Conservation (phyloP, 2,797 vertebrate species). For the Sebastes ruberrimus region DNA sequence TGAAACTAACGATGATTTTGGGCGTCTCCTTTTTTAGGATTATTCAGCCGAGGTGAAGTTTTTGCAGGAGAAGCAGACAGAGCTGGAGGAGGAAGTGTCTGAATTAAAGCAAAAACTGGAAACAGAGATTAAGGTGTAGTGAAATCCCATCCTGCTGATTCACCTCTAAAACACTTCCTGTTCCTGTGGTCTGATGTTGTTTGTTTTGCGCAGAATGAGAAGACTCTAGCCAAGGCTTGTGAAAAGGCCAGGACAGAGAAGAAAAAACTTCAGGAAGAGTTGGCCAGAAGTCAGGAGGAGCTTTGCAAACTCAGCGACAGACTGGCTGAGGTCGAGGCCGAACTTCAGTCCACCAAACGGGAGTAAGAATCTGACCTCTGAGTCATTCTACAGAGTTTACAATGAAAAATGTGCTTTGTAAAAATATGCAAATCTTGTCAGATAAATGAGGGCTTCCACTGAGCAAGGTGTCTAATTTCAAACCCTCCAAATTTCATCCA, state of each 20-base stretch:
- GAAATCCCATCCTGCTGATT: constrained; percentile 23
- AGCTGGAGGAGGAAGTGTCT: constrained; percentile 84
- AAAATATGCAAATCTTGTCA: neutral
- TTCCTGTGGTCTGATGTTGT: constrained; percentile 23
- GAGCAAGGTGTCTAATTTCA: neutral
- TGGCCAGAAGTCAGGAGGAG: constrained; percentile 81
- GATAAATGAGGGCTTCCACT: neutral
- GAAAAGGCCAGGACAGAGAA: constrained; percentile 83
- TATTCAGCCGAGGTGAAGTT: constrained; percentile 77
- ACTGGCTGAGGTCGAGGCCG: constrained; percentile 84
- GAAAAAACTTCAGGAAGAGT: constrained; percentile 82
- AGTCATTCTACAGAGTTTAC: neutral
- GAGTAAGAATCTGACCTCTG: constrained; percentile 82
- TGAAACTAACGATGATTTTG: neutral
- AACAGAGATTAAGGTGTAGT: constrained; percentile 86
- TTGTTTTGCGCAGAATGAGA: constrained; percentile 69
- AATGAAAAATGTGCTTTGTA: neutral
- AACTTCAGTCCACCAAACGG: constrained; percentile 87
- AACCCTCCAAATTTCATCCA: neutral
- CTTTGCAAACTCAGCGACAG: constrained; percentile 79
- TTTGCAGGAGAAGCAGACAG: constrained; percentile 84
- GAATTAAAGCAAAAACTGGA: constrained; percentile 88
- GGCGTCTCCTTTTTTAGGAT: constrained; percentile 39
- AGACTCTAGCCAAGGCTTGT: constrained; percentile 76
- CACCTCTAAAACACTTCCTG: constrained; percentile 7